A percentile compares a stretch with the other conserved stretches of the same genome.
Evolutionary conservation across 1,140 invertebrate genomes (phyloP).

Genomic region (Stegodyphus dumicola): DNA sequence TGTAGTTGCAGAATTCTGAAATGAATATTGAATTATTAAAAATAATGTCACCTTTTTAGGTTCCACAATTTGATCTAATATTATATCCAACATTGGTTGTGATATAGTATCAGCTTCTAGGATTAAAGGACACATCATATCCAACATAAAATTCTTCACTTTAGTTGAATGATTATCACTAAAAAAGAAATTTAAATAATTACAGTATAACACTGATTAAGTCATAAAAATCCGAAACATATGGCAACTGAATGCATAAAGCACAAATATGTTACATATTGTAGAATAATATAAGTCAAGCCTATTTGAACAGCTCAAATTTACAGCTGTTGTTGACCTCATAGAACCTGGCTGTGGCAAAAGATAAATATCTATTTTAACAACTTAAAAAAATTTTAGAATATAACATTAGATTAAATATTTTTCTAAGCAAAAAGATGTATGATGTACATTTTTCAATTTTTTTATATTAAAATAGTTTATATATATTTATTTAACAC

Average conservation of each 20-base stretch:
- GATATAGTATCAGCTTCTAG: slow-evolving; percentile 95
- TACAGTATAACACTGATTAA: background rate
- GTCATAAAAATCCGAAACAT: background rate
- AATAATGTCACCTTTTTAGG: slow-evolving; percentile 79
- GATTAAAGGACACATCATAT: slow-evolving; percentile 93
- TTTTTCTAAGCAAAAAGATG: too few relatives aligned
- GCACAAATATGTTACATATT: background rate
- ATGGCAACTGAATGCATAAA: background rate
- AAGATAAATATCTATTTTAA: too few relatives aligned
- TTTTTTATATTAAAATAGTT: too few relatives aligned
- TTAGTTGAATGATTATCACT: slow-evolving; percentile 94
- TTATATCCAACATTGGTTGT: slow-evolving; percentile 92
- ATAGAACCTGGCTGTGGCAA: too few relatives aligned
- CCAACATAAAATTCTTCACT: slow-evolving; percentile 97
- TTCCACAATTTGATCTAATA: slow-evolving; percentile 94
- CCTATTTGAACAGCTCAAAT: too few relatives aligned
- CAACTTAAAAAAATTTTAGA: too few relatives aligned
- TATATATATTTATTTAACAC: too few relatives aligned
- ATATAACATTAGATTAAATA: too few relatives aligned
- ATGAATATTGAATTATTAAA: background rate
- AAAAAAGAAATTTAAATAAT: slow-evolving; percentile 14
- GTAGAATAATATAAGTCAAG: too few relatives aligned
- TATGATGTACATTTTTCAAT: too few relatives aligned
- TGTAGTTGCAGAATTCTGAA: background rate
- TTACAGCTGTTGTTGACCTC: too few relatives aligned